Evolutionary conservation across 2,888 invertebrate species (phyloP).

Genomic region (Leucophora obtusa): DNA sequence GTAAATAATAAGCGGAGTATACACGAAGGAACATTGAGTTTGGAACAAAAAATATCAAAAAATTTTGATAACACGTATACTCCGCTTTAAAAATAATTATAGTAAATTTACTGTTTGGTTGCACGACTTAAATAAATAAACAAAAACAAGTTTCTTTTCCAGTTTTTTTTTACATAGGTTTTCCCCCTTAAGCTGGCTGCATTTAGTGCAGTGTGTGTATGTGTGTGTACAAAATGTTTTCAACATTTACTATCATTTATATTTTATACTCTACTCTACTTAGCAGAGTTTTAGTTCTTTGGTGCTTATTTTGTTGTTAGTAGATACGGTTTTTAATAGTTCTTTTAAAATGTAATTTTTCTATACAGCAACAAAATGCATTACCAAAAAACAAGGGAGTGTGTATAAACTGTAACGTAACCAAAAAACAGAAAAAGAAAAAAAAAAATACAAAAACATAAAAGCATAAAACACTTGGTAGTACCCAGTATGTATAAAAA

Average conservation of each 20-base stretch:
- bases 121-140: too few relatives aligned
- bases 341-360: slow-evolving; percentile 49
- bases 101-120: too few relatives aligned
- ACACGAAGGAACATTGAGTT: too few relatives aligned
- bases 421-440: slow-evolving; percentile 20
- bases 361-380: slow-evolving; percentile 7
- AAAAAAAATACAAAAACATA: slow-evolving; percentile 14
- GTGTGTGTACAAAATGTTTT: slow-evolving; percentile 35
- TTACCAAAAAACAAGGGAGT: slow-evolving; percentile 39
- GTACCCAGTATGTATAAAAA: not conserved
- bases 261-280: slow-evolving; percentile 26
- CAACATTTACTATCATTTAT: slow-evolving; percentile 52
- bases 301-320: slow-evolving; percentile 24
- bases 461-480: slow-evolving; percentile 7
- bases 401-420: slow-evolving; percentile 33
- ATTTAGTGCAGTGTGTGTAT: slow-evolving; percentile 15
- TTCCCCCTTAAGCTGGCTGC: slow-evolving; percentile 38
- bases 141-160: too few relatives aligned
- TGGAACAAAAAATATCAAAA: too few relatives aligned
- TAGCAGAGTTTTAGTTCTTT: slow-evolving; percentile 39
- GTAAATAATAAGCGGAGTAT: too few relatives aligned
- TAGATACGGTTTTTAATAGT: slow-evolving; percentile 29
- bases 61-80: too few relatives aligned
- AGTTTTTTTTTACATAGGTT: too few relatives aligned
- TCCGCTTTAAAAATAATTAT: too few relatives aligned